Evolutionary conservation across 2,797 vertebrate genomes (phyloP).

Genomic region (Amniataba percoides): DNA sequence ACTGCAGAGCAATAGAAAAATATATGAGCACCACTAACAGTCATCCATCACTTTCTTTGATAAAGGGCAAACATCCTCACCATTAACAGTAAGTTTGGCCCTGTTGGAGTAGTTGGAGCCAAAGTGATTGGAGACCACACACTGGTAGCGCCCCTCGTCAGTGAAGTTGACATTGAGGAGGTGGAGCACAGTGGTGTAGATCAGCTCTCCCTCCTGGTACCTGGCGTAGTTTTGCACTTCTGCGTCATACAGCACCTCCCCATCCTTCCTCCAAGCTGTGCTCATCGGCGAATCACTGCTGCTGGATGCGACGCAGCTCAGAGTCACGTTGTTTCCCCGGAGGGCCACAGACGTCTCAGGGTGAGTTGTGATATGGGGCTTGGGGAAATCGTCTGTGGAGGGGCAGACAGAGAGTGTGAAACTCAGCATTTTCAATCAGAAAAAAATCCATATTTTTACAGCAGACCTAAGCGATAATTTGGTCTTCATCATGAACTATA

Average conservation of each 20-base stretch:
- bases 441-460: background rate
- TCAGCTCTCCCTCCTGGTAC: conserved; percentile 87
- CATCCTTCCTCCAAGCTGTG: conserved; percentile 97
- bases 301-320: conserved; percentile 94
- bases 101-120: conserved; percentile 96
- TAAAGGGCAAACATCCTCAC: conserved; percentile 80
- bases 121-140: conserved; percentile 98
- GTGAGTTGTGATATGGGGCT: conserved; percentile 95
- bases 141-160: conserved; percentile 96
- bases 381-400: conserved; percentile 95
- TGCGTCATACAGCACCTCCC: conserved; percentile 92
- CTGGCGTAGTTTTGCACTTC: conserved; percentile 95
- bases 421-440: background rate
- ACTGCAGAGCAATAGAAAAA: background rate
- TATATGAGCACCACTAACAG: background rate
- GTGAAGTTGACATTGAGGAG: conserved; percentile 92
- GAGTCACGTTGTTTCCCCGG: conserved; percentile 93
- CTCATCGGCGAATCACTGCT: conserved; percentile 97
- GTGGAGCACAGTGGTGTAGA: conserved; percentile 92
- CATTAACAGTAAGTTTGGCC: conserved; percentile 96
- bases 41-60: background rate
- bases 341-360: conserved; percentile 95
- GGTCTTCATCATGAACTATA: background rate
- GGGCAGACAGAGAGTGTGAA: background rate
- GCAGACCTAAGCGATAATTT: background rate